Evolutionary conservation across 2,113 vertebrate genomes (phyloP).

Genomic region (Calcarius ornatus): DNA sequence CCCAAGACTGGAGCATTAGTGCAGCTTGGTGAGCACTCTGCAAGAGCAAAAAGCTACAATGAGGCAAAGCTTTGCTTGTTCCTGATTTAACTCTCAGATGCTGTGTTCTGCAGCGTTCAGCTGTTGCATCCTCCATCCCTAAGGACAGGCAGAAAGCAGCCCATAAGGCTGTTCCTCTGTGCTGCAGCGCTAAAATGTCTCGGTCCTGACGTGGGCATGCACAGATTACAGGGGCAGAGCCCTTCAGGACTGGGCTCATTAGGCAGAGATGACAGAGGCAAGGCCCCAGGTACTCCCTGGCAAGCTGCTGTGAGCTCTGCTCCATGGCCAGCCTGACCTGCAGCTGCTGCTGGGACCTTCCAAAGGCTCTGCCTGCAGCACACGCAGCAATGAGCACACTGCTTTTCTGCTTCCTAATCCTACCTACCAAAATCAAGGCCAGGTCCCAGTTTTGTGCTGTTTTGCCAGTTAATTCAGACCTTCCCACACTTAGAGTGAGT

Average conservation of each 20-base stretch:
- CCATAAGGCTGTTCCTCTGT: not conserved
- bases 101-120: not conserved
- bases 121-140: not conserved
- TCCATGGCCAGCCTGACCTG: not conserved
- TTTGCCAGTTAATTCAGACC: not conserved
- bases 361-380: not conserved
- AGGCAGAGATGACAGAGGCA: not conserved
- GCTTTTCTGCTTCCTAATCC: not conserved
- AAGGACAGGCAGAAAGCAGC: not conserved
- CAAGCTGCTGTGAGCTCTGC: not conserved
- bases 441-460: not conserved
- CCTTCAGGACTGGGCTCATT: not conserved
- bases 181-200: not conserved
- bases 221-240: not conserved
- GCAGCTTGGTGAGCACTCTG: not conserved
- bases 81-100: not conserved
- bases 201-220: fast-evolving
- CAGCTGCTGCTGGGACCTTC: constrained; percentile 31
- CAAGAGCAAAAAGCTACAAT: fast-evolving
- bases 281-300: not conserved
- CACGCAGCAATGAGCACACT: not conserved
- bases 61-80: not conserved
- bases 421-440: not conserved
- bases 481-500: fast-evolving
- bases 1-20: not conserved